phyloP scores from a whole-genome alignment of 2,113 vertebrate species.

The Upupa epops region DNA sequence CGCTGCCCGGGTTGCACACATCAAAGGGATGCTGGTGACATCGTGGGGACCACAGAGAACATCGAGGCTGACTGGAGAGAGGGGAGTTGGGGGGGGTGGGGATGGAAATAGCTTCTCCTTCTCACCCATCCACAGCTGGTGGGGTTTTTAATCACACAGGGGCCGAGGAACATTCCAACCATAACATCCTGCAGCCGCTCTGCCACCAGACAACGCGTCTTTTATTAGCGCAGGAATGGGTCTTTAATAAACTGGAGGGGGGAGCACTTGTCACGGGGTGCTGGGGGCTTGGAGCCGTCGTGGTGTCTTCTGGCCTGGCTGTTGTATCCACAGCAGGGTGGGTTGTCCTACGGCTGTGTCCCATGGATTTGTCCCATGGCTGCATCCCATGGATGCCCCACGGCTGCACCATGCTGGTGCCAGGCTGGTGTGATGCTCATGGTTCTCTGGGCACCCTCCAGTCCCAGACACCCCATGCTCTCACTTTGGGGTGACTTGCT shows the following conservation, averaged over 20 bases:
- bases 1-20: neutral
- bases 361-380: too few species aligned
- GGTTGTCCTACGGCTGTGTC: accelerated
- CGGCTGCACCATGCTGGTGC: accelerated
- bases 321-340: neutral
- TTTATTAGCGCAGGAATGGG: conserved; percentile 30
- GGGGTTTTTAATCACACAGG: conserved; percentile 18
- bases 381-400: too few species aligned
- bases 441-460: accelerated
- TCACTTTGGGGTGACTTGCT: neutral
- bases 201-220: conserved; percentile 13
- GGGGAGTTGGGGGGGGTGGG: neutral
- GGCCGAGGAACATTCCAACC: conserved; percentile 50
- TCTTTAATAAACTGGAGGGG: conserved; percentile 38
- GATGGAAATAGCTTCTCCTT: neutral
- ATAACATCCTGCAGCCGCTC: conserved; percentile 62
- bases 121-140: conserved; percentile 26
- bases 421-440: accelerated
- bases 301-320: neutral
- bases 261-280: neutral
- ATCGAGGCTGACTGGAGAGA: neutral
- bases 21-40: conserved; percentile 48
- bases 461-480: accelerated
- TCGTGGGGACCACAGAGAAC: conserved; percentile 23
- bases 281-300: accelerated